Evolutionary conservation across 2,797 vertebrate genomes (phyloP).

Genomic region (Gastrophryne carolinensis): DNA sequence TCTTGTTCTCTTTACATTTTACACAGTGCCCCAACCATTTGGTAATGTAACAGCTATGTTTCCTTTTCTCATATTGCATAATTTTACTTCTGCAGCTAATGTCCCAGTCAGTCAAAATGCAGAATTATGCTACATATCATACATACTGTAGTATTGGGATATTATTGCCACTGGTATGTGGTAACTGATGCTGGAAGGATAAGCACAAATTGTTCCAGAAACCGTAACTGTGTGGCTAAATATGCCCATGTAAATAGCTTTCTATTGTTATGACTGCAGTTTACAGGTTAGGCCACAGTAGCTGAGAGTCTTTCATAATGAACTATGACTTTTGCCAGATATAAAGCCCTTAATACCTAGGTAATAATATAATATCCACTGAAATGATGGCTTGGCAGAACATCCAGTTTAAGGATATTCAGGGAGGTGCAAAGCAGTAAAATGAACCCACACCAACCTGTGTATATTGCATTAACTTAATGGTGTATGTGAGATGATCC

Average conservation of each 20-base stretch:
- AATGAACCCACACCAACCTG: background rate
- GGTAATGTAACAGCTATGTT: too few relatives aligned
- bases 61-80: too few relatives aligned
- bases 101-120: too few relatives aligned
- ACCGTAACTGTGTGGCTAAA: too few relatives aligned
- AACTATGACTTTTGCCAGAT: background rate
- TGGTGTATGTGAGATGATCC: background rate
- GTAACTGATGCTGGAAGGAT: too few relatives aligned
- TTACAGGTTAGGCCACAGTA: background rate
- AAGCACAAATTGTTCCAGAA: too few relatives aligned
- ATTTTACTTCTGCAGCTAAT: too few relatives aligned
- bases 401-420: slow-evolving; percentile 22
- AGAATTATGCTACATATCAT: too few relatives aligned
- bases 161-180: too few relatives aligned
- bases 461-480: background rate
- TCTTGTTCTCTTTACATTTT: too few relatives aligned
- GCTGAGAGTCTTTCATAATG: slow-evolving; percentile 17
- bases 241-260: background rate
- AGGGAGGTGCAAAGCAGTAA: background rate
- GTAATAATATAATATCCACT: slow-evolving; percentile 20
- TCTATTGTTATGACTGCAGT: background rate
- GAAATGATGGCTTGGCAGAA: slow-evolving; percentile 24
- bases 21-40: too few relatives aligned
- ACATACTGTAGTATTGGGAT: too few relatives aligned
- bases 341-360: slow-evolving; percentile 25